These are phyloP conservation scores for Tetramorium parvispinum DNA, from an alignment of 1,140 invertebrate genomes.

Conservation along the genomic window DNA sequence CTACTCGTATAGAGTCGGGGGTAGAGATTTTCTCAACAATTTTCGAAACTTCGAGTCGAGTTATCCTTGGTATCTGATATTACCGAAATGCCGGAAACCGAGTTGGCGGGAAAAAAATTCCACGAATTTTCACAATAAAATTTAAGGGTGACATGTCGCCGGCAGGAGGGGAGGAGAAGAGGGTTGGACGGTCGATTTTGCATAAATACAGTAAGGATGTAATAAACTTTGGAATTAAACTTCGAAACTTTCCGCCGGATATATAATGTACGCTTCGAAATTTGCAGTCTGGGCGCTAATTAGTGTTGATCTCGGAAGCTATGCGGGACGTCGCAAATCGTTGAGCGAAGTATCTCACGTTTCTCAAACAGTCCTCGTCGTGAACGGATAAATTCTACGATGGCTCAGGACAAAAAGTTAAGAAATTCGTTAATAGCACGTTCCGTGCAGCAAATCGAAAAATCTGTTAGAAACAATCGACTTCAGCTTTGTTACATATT, in stretches of 20 bases:
- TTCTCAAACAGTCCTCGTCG: conserved; percentile 1
- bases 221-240: conserved; percentile 52
- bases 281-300: conserved; percentile 29
- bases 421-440: neutral
- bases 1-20: neutral
- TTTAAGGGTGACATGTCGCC: neutral
- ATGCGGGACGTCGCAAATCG: conserved; percentile 14
- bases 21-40: conserved; percentile 46
- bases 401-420: too few relatives aligned
- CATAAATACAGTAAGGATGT: conserved; percentile 4
- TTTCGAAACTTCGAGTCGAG: conserved; percentile 52
- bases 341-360: conserved; percentile 18
- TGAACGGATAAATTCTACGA: neutral
- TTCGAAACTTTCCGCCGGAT: neutral
- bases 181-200: conserved; percentile 14
- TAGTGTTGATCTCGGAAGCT: conserved; percentile 36
- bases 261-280: conserved; percentile 31
- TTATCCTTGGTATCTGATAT: conserved; percentile 60
- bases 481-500: neutral
- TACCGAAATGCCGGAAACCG: conserved; percentile 43
- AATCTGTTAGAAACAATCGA: neutral
- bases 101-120: conserved; percentile 30
- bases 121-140: conserved; percentile 38
- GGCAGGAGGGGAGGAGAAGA: neutral
- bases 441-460: neutral